These are phyloP conservation scores for Macaria liturata DNA, from an alignment of 2,888 invertebrate genomes.

Conservation along the genomic window DNA sequence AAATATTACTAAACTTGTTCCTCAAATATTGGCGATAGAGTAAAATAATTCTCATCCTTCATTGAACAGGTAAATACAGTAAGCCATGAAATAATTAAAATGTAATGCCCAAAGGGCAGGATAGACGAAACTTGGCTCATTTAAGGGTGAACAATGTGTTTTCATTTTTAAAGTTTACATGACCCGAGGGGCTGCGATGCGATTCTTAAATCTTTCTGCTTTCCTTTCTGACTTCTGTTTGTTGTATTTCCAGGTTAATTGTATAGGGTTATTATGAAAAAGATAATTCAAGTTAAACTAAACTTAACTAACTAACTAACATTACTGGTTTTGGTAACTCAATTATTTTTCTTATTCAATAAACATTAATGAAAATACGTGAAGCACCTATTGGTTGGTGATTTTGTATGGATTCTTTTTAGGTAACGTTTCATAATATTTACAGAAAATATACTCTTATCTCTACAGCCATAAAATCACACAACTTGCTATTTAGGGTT, in stretches of 20 bases:
- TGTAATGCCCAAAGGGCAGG: conserved; percentile 17
- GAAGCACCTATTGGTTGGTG: too few relatives aligned
- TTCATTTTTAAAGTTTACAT: conserved; percentile 36
- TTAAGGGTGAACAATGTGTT: conserved; percentile 30
- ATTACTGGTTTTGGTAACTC: too few relatives aligned
- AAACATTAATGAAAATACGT: too few relatives aligned
- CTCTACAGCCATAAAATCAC: too few relatives aligned
- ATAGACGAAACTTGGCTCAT: conserved; percentile 23
- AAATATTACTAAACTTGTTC: conserved; percentile 3
- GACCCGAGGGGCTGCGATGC: conserved; percentile 23
- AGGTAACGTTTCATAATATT: too few relatives aligned
- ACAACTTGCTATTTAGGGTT: not conserved
- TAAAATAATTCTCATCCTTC: conserved; percentile 2
- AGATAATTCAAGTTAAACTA: too few relatives aligned
- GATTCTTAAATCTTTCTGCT: conserved; percentile 24
- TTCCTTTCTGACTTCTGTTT: conserved; percentile 17
- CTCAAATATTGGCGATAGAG: not conserved
- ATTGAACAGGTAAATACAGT: conserved; percentile 3
- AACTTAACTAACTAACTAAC: too few relatives aligned
- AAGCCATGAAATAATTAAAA: conserved; percentile 16
- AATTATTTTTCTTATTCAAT: too few relatives aligned
- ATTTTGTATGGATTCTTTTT: too few relatives aligned
- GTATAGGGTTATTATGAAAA: not conserved
- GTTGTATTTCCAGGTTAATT: conserved; percentile 14
- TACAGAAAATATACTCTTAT: too few relatives aligned